phyloP scores from a whole-genome alignment of 2,888 invertebrate genomes.

The Ceramica pisi region DNA sequence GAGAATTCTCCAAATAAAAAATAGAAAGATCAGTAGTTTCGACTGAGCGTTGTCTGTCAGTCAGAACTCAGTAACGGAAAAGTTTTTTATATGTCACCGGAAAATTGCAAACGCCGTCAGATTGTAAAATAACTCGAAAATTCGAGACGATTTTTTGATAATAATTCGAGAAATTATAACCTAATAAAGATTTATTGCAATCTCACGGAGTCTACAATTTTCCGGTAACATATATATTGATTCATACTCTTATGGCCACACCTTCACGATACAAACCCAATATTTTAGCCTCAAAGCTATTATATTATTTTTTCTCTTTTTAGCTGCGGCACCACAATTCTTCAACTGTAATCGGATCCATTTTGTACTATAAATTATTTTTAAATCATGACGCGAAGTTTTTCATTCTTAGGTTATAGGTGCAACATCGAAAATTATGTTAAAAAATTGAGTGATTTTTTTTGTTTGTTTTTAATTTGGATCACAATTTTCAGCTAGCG shows the following conservation, averaged over 20 bases:
- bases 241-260: not conserved
- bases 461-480: slow-evolving; percentile 12
- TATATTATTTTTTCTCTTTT: slow-evolving; percentile 59
- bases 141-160: no score
- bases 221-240: no score
- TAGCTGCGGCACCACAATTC: slow-evolving; percentile 86
- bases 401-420: slow-evolving; percentile 23
- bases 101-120: no score
- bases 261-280: not conserved
- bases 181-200: no score
- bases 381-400: slow-evolving; percentile 23
- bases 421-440: not conserved
- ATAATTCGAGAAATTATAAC: no score
- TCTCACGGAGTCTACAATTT: no score
- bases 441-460: not conserved
- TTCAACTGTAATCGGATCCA: slow-evolving; percentile 79
- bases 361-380: slow-evolving; percentile 23
- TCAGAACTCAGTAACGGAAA: no score
- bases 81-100: no score
- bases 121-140: no score
- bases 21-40: no score
- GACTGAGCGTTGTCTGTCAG: no score
- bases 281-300: not conserved
- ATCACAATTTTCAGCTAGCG: slow-evolving; percentile 18
- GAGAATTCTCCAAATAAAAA: no score